Base-by-base conservation (phyloP, 2,888 invertebrate species). In the Chymomyza amoena region DNA sequence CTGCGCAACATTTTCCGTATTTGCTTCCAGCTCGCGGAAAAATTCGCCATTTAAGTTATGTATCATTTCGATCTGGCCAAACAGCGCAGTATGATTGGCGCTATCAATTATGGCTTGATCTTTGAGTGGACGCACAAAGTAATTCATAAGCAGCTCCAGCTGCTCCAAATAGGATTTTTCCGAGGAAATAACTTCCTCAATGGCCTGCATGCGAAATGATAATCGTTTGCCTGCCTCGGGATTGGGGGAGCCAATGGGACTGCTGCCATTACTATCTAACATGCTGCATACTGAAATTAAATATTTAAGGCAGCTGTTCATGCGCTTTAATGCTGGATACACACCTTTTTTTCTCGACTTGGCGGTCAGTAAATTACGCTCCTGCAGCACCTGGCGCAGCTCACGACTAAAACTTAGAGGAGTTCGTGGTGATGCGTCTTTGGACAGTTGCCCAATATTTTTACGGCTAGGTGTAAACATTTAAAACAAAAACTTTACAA, bases 91-190 rank as follows among this genome's bases (percentile, higher is more conserved):
- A 78, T 93, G 93, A 51, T 93, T 92, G 20, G 92, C 87, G 50
- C 91, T 88, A 68, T 92, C 92, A 25, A 94, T 90, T 54, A 94
- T 90, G 60, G 92, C 92, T 68, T 90, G 92, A 18, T 93, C 92
- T 68, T 93, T 91, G 1, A 94, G 90, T 0, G 95, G 95, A 28
- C 92, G 92, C 90, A 94, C 93, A 84, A 95, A 95, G 88, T 90
- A 94, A 84, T 93, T 93, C 90, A 94, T 93, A 9, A 96, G 92
- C 25, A 93, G 91, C 88, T 95, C 94, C 52, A 96, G 90, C 79
- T 96, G 95, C 20, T 93, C 92, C 18, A 96, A 91, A 89, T 96
- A 96, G 7, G 94, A 93, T 69, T 93, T 93, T 92, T 96, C 96
- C 9, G 95, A 95, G 15, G 93, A 93, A 64, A 95, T 92, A 72